Base-by-base conservation (phyloP, 2,797 vertebrate species). In the Cryptoblepharus egeriae region DNA sequence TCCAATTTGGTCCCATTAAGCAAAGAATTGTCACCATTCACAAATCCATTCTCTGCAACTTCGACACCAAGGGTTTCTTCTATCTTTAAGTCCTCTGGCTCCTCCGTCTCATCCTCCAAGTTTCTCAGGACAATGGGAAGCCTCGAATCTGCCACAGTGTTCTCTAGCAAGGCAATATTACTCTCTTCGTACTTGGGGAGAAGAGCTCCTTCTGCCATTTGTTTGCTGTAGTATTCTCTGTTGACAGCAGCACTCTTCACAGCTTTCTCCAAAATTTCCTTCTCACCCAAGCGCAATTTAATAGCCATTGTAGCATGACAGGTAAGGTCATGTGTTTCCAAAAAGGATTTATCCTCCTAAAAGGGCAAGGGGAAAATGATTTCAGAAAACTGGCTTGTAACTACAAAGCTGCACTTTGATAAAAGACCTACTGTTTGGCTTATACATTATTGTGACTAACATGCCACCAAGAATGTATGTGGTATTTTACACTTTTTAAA, bases 211-310 rank as follows among this genome's bases (percentile, higher is more conserved):
- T 97, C 97, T 84, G 96, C 96, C 91, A 95, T 91, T 89, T 96
- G 97, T 88, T 96, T 94, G 92, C 93, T 94, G 65, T 96, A 99
- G 87, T 95, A 94, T 78, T 97, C 93, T 26, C 96, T 94, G 90
- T 97, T 98, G 60, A 92, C 92, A 2, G 94, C 94, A 0, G 98
- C 97, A 0, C 96, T 97, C 88, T 94, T 95, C 0, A 96, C 96
- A 0, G 96, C 97, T 45, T 96, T 97, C 91, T 98, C 97, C 90
- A 99, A 94, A 89, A 99, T 99, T 95, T 97, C 97, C 90, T 99
- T 99, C 82, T 99, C 99, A 0, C 98, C 98, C 49, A 97, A 91
- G 12, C 98, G 97, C 72, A 99, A 91, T 89, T 98, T 98, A 90
- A 99, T 84, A 42, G 97, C 97, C 93, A 98, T 95, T 20, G 93